A percentile compares a stretch with the other conserved stretches of the same genome.
phyloP scores from a whole-genome alignment of 2,113 vertebrate species.

The Caracal caracal region DNA sequence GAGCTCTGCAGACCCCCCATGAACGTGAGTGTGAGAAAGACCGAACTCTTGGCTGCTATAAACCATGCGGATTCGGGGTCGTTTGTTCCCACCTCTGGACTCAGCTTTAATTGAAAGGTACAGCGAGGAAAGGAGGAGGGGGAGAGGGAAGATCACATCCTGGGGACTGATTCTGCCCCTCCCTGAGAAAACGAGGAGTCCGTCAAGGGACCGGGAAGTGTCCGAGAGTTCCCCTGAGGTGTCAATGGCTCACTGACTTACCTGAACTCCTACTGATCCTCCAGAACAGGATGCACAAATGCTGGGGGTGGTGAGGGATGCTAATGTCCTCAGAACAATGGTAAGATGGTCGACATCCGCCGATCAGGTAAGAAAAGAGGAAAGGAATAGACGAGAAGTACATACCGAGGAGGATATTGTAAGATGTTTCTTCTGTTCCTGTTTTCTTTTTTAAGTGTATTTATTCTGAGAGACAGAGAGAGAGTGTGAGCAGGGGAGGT shows the following conservation, averaged over 20 bases:
- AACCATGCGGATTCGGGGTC: background rate
- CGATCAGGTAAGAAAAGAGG: no score
- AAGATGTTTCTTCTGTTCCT: background rate
- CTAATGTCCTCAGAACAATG: background rate
- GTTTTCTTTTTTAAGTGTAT: background rate
- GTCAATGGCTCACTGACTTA: background rate
- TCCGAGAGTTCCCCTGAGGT: background rate
- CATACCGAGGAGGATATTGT: rapidly evolving
- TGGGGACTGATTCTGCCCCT: no score
- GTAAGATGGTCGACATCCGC: background rate
- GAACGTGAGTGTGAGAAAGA: rapidly evolving
- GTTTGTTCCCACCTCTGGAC: background rate
- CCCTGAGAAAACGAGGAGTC: background rate
- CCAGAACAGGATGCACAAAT: background rate
- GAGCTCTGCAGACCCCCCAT: background rate
- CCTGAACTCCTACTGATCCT: background rate
- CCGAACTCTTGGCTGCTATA: background rate
- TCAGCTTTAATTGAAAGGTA: background rate
- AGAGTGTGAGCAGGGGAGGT: no score
- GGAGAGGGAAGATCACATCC: background rate
- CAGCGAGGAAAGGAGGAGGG: background rate
- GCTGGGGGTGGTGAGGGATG: background rate
- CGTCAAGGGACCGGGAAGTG: background rate
- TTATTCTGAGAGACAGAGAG: no score
- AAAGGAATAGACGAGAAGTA: rapidly evolving